phyloP scores from a whole-genome alignment of 2,888 invertebrate species.

The Diarsia rubi region DNA sequence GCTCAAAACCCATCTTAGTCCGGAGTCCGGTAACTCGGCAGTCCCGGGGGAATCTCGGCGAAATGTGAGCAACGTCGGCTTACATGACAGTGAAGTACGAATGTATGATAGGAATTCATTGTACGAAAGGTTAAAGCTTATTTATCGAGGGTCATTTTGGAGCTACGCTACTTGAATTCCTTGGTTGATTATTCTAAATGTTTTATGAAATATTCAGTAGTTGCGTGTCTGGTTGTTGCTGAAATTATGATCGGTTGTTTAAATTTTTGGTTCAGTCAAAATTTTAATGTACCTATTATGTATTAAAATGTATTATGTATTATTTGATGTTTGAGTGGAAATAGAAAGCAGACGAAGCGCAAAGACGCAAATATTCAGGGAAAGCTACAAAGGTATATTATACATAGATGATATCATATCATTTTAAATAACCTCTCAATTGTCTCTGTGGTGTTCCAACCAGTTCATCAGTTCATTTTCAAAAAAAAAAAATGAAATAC shows the following conservation, averaged over 20 bases:
- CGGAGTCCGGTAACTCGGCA: conserved; percentile 62
- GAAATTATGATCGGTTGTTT: not conserved
- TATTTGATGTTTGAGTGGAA: not conserved
- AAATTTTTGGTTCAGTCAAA: too few relatives aligned
- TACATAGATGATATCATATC: not conserved
- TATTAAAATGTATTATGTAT: too few relatives aligned
- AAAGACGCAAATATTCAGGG: not conserved
- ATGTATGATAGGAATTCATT: conserved; percentile 61
- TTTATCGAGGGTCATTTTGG: conserved; percentile 57
- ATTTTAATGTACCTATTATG: too few relatives aligned
- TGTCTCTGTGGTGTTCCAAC: not conserved
- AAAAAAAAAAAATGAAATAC: too few relatives aligned
- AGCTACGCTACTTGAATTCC: conserved; percentile 51
- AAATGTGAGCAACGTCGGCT: conserved; percentile 64
- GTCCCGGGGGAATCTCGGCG: conserved; percentile 70
- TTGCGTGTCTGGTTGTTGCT: conserved; percentile 1
- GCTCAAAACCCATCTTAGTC: conserved; percentile 62
- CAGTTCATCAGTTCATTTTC: too few relatives aligned
- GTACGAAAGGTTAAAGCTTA: conserved; percentile 61
- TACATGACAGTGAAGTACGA: conserved; percentile 67
- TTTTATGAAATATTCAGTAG: conserved; percentile 44
- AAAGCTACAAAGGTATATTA: not conserved
- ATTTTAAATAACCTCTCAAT: not conserved
- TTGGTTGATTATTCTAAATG: conserved; percentile 50
- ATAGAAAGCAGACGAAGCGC: not conserved